These are phyloP conservation scores for Eubasilissa regina DNA, from an alignment of 1,140 invertebrate genomes.

Conservation along the genomic window DNA sequence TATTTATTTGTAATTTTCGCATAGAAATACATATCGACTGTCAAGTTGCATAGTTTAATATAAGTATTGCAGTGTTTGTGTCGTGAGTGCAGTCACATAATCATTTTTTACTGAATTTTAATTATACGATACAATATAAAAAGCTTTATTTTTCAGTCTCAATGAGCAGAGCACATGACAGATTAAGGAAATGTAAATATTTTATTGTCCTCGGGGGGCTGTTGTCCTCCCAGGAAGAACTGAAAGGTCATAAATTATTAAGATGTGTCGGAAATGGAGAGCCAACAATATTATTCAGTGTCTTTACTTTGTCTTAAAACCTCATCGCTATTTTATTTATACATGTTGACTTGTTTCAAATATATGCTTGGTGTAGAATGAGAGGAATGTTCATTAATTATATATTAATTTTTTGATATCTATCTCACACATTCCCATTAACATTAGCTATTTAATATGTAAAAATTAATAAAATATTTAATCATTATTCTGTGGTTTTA, in stretches of 20 bases:
- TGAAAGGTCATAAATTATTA: not conserved
- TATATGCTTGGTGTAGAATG: not conserved
- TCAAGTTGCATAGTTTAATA: constrained; percentile 39
- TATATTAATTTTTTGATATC: constrained; percentile 26
- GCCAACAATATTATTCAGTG: constrained; percentile 22
- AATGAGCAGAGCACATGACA: constrained; percentile 32
- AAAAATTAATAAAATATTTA: constrained; percentile 33
- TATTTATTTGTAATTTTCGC: constrained; percentile 40
- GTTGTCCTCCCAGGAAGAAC: not conserved
- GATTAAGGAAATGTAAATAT: constrained; percentile 15
- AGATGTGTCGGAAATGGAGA: not conserved
- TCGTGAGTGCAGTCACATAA: not conserved
- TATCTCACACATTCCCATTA: constrained; percentile 38
- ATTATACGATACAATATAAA: constrained; percentile 2
- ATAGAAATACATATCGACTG: constrained; percentile 49
- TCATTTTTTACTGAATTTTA: not conserved
- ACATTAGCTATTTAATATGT: constrained; percentile 31
- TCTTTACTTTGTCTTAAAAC: constrained; percentile 8
- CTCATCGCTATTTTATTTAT: constrained; percentile 13
- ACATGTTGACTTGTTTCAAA: constrained; percentile 28
- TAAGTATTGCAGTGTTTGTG: constrained; percentile 20
- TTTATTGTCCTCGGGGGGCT: not conserved
- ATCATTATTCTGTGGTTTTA: not conserved
- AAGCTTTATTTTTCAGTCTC: constrained; percentile 37
- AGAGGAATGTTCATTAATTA: constrained; percentile 33